phyloP scores from a whole-genome alignment of 2,797 vertebrate genomes.

The Australoheros facetus region DNA sequence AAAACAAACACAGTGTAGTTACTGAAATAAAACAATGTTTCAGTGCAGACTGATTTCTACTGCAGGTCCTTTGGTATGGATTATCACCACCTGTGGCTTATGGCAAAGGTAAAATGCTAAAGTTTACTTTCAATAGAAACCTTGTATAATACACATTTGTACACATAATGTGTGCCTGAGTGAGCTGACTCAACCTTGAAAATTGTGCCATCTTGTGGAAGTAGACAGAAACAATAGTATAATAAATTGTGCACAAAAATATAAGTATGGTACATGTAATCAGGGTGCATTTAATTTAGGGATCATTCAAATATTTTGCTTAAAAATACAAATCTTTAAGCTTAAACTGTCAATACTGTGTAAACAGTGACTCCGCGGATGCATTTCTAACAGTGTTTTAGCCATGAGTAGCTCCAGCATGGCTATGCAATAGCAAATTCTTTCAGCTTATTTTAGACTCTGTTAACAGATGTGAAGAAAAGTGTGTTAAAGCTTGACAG shows the following conservation, averaged over 20 bases:
- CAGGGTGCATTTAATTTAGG: not conserved
- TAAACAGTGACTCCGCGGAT: not conserved
- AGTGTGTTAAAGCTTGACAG: conserved; percentile 10
- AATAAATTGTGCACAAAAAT: not conserved
- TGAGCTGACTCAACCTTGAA: not conserved
- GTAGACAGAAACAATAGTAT: not conserved
- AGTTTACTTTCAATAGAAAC: not conserved
- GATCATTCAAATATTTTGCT: not conserved
- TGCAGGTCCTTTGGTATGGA: not conserved
- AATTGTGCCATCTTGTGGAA: conserved; percentile 47
- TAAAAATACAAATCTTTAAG: not conserved
- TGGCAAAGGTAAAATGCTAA: not conserved
- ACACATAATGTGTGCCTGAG: not conserved
- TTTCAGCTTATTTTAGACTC: conserved; percentile 25
- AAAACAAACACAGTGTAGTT: not conserved
- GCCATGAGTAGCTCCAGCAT: not conserved
- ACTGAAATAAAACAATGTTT: not conserved
- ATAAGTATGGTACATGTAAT: not conserved
- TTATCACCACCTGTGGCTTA: not conserved
- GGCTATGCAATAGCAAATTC: conserved; percentile 43
- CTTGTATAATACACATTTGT: not conserved
- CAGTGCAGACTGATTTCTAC: not conserved
- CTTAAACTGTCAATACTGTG: not conserved
- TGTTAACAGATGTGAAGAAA: conserved; percentile 46
- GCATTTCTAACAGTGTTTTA: not conserved